Base-by-base conservation (phyloP, 1,140 invertebrate species). In the Drosophila arizonae region DNA sequence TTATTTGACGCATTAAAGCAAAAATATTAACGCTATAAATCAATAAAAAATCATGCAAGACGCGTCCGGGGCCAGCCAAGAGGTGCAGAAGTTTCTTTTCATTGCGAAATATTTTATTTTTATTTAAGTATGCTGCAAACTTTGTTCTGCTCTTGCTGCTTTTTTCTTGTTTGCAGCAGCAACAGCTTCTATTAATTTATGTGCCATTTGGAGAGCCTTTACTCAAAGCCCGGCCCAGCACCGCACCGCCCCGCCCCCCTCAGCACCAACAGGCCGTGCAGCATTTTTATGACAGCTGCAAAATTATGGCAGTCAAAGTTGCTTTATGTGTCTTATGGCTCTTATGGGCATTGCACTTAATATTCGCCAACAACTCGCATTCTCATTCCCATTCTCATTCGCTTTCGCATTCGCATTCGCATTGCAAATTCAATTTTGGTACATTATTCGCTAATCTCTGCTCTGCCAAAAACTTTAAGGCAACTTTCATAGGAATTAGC, bases 21-120 rank as follows among this genome's bases (percentile, higher is more conserved):
- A 74, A 88, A 88, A 88, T 88, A 88, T 88, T 88, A 88, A 77
- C 80, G 84, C 84, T 73, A 88, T 88, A 88, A 88, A 88, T 88
- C 84, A 88, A 88, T 88, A 79, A 72, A 46, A 74, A 73, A 72
- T 67, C 66, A 74, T 68, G 45, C 33, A 30, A n/a, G 10, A 21
- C 33, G n/a, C 8, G 21, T 24, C 21, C 21, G 55, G 21, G 3
- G 5, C 15, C 33, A 2, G 43, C 6, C 17, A 15, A 0, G 15
- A 21, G n/a, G 15, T 46, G 43, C 60, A 62, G 55, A 55, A 60
- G n/a, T 52, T 77, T 77, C 54, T 62, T 72, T 76, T 57, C 48
- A 54, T 55, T 56, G 28, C 30, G 39, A 68, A 68, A 64, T 77
- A 77, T 77, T 69, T 71, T 77, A 62, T 77, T 75, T 71, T 77